Evolutionary conservation across 2,888 invertebrate species (phyloP).

Genomic region (Prenolepis imparis): DNA sequence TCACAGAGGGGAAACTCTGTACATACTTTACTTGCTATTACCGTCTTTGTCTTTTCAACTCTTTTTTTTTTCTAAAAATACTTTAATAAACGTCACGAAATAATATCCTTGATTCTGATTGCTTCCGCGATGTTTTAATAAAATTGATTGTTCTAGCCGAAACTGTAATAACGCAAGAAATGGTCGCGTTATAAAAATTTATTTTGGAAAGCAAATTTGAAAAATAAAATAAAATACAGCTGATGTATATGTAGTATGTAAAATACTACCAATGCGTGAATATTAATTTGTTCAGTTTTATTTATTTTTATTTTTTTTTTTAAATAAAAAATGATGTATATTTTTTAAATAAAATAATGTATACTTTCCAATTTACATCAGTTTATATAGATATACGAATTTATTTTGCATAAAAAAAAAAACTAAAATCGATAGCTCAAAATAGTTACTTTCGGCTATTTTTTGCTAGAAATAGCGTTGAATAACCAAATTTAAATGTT

Average conservation of each 20-base stretch:
- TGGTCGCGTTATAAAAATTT: neutral
- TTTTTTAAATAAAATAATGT: neutral
- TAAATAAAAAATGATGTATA: no score
- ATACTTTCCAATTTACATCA: neutral
- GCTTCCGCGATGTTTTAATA: neutral
- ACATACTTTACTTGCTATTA: constrained; percentile 52
- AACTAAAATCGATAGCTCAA: neutral
- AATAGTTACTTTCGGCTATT: neutral
- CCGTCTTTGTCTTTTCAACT: constrained; percentile 34
- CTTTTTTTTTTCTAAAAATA: constrained; percentile 1
- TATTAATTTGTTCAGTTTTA: neutral
- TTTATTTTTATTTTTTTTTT: neutral
- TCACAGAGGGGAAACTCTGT: constrained; percentile 39
- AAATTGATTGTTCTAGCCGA: neutral
- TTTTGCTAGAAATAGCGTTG: neutral
- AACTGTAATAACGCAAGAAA: constrained; percentile 1
- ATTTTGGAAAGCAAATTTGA: neutral
- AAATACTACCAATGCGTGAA: neutral
- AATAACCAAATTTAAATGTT: neutral
- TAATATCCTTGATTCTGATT: constrained; percentile 29
- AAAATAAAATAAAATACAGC: constrained; percentile 11
- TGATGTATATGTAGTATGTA: neutral
- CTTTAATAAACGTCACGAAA: constrained; percentile 29
- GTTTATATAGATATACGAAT: neutral
- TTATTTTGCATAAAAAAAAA: neutral